A percentile compares a stretch with the other conserved stretches of the same genome.
These are phyloP conservation scores for Gnathonemus longibarbis DNA, from an alignment of 2,113 vertebrate genomes.

Conservation along the genomic window DNA sequence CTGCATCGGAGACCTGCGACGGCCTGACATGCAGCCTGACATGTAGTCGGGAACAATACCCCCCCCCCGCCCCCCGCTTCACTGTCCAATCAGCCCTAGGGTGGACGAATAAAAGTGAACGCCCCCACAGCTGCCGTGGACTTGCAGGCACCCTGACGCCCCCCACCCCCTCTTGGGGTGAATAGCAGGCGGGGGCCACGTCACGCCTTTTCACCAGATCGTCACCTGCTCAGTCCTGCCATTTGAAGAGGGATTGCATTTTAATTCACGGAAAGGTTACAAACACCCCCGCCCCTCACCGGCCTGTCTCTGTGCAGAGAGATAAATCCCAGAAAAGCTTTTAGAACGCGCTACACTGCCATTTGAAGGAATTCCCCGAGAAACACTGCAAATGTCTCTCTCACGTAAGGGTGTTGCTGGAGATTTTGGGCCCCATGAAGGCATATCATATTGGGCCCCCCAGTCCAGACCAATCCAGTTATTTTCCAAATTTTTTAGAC, in stretches of 20 bases:
- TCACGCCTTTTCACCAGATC: neutral
- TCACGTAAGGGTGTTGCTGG: no score
- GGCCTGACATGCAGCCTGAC: slow-evolving; percentile 9
- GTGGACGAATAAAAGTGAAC: neutral
- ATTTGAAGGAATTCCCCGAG: neutral
- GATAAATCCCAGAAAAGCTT: neutral
- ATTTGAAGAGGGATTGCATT: neutral
- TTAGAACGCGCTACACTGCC: neutral
- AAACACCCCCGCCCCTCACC: neutral
- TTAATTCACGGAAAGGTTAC: slow-evolving; percentile 11
- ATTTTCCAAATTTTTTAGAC: no score
- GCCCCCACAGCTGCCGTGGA: neutral
- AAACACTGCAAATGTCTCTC: neutral
- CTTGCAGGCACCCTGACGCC: neutral
- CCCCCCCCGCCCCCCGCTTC: neutral
- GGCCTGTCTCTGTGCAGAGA: neutral
- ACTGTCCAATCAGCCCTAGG: neutral
- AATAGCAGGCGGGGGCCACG: neutral
- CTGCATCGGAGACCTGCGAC: slow-evolving; percentile 21
- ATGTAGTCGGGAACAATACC: slow-evolving; percentile 8
- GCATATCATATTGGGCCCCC: no score
- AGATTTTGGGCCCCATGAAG: no score
- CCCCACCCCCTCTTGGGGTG: neutral
- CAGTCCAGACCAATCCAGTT: no score
- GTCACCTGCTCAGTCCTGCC: neutral